Conservation (phyloP, 2,888 invertebrate species). For the Muschampia plurimacula region DNA sequence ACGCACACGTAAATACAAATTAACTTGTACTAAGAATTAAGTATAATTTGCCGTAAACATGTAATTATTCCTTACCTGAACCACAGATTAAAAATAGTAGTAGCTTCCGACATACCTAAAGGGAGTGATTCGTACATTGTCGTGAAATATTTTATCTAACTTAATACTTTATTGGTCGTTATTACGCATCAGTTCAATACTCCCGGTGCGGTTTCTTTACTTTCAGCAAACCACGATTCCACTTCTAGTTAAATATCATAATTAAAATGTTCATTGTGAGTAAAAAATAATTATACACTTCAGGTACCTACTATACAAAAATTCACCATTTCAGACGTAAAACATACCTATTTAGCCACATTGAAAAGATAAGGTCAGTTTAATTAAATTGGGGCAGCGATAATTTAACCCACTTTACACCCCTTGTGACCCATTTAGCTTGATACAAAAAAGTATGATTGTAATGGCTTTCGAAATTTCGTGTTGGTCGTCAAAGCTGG, state of each 20-base stretch:
- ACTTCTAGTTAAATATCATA: no score
- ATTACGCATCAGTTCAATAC: no score
- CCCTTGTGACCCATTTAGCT: slow-evolving; percentile 14
- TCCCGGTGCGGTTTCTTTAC: no score
- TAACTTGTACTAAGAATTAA: neutral
- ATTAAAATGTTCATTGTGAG: no score
- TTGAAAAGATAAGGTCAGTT: neutral
- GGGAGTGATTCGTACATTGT: no score
- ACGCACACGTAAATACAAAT: slow-evolving; percentile 8
- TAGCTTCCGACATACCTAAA: no score
- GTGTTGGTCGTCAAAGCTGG: neutral
- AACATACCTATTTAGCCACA: neutral
- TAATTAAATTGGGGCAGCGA: slow-evolving; percentile 15
- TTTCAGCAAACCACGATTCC: no score
- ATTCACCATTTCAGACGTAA: neutral
- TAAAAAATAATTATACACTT: no score
- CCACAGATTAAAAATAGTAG: neutral
- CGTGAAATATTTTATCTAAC: no score
- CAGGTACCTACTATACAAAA: no score
- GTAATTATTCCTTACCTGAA: neutral
- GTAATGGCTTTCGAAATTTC: slow-evolving; percentile 1
- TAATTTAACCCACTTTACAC: slow-evolving; percentile 22
- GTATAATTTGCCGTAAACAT: slow-evolving; percentile 12
- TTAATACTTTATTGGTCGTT: no score
- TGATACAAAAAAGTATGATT: slow-evolving; percentile 4